These are phyloP conservation scores for Achroia grisella DNA, from an alignment of 1,140 invertebrate species.

Conservation along the genomic window DNA sequence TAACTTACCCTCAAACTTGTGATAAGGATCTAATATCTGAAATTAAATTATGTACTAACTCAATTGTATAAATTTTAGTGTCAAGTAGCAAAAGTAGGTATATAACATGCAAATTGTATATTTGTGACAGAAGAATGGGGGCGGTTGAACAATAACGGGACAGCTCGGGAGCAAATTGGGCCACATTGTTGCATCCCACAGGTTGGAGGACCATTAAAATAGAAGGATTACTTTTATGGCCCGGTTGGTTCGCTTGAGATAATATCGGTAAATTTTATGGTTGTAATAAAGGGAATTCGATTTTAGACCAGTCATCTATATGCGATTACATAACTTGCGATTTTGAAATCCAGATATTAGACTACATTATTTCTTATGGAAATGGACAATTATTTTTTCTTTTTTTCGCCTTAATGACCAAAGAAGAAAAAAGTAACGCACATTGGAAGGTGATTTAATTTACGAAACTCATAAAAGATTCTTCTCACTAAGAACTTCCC, in stretches of 20 bases:
- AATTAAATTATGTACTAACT: neutral
- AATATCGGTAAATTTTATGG: constrained; percentile 70
- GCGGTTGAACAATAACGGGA: constrained; percentile 10
- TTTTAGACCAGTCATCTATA: constrained; percentile 59
- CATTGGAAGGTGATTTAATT: constrained; percentile 37
- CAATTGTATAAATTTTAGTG: neutral
- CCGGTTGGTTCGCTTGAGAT: constrained; percentile 63
- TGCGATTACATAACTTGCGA: constrained; percentile 44
- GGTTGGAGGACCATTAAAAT: constrained; percentile 65
- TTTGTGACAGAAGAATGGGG: neutral
- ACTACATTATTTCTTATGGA: too few species aligned
- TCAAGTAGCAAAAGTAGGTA: neutral
- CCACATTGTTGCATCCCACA: constrained; percentile 60
- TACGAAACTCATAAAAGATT: constrained; percentile 38
- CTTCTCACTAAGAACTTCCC: constrained; percentile 47
- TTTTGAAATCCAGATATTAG: constrained; percentile 10
- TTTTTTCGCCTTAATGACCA: constrained; percentile 2
- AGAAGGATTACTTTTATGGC: constrained; percentile 69
- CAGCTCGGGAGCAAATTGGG: constrained; percentile 32
- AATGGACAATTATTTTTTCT: too few species aligned
- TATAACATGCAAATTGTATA: constrained; percentile 3
- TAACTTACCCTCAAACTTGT: neutral
- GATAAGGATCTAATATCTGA: neutral
- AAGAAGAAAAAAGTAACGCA: constrained; percentile 15
- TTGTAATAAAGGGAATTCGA: constrained; percentile 66